phyloP scores from a whole-genome alignment of 2,113 vertebrate genomes.

The Labeo catla region DNA sequence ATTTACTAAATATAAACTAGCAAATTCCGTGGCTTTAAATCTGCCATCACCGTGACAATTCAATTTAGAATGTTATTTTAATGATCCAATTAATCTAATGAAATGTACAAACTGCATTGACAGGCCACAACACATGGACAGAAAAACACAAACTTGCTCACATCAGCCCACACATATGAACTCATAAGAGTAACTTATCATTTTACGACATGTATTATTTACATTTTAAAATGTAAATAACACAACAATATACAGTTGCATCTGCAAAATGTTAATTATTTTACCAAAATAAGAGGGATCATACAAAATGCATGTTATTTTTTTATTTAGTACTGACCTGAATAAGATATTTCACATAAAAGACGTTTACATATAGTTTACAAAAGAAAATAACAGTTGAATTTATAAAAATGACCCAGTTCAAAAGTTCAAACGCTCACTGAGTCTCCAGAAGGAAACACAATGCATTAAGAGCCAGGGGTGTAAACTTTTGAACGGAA shows the following conservation, averaged over 20 bases:
- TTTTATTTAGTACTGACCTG: too few species aligned
- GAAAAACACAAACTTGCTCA: background rate
- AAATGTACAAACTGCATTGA: background rate
- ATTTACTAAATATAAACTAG: background rate
- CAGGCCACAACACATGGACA: background rate
- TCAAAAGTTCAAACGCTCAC: too few species aligned
- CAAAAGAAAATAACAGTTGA: too few species aligned
- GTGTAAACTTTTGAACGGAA: too few species aligned
- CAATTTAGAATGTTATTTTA: background rate
- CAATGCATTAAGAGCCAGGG: too few species aligned
- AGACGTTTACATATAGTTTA: too few species aligned
- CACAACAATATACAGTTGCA: background rate
- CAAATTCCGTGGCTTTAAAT: background rate
- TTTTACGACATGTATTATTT: background rate
- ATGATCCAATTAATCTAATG: background rate
- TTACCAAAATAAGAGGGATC: too few species aligned
- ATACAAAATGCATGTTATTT: too few species aligned
- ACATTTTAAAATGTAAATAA: background rate
- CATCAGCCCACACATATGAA: background rate
- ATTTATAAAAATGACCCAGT: too few species aligned
- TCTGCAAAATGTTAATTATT: too few species aligned
- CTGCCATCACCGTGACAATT: background rate
- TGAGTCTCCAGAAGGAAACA: too few species aligned
- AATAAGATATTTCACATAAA: too few species aligned
- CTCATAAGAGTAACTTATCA: background rate